Evolutionary conservation across 2,113 vertebrate genomes (phyloP), one percentile per base, ranked within the genome.

Genomic region (Plecturocebus donacophilus): DNA sequence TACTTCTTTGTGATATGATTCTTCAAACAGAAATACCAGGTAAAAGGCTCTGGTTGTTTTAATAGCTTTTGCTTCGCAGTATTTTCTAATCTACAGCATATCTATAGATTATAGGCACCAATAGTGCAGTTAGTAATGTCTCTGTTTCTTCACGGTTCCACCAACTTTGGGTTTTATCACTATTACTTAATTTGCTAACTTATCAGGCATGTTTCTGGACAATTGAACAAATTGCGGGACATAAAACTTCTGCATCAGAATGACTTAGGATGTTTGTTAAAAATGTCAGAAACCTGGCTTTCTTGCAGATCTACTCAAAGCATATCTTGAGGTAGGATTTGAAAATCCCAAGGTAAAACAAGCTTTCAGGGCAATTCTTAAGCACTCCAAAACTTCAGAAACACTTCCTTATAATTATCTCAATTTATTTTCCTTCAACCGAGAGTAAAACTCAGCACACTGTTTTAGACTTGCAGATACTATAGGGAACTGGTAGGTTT

Each of bases 341-440:
- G 85, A 21, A 54, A 79, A 90, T 42, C 35, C n/a, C 64, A 71
- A 45, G 32, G 10, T 8, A 49, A n/a, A 96, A 30, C 3, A 94
- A 79, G 66, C 11, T 85, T 77, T 92, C 61, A 87, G 66, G 21
- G 21, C 35, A 92, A 68, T 77, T 91, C 56, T 90, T 84, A 80
- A 92, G 27, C 40, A 90, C 7, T 42, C 58, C 73, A 68, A 79
- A 73, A 52, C 23, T 81, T 93, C 84, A 71, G 61, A 40, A 73
- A 6, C 47, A 21, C 27, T 81, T 40, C n/a, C 12, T 95, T 87
- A 49, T 85, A 92, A 90, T 94, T 68, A 95, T 35, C 79, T 84
- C 54, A 61, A 90, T 81, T 95, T 94, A 13, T 79, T 84, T 96
- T 95, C 66, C 68, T 90, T 96, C 92, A 90, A 86, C 49, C 40